Base-by-base conservation (phyloP, 2,888 invertebrate genomes). In the Xylota segnis region DNA sequence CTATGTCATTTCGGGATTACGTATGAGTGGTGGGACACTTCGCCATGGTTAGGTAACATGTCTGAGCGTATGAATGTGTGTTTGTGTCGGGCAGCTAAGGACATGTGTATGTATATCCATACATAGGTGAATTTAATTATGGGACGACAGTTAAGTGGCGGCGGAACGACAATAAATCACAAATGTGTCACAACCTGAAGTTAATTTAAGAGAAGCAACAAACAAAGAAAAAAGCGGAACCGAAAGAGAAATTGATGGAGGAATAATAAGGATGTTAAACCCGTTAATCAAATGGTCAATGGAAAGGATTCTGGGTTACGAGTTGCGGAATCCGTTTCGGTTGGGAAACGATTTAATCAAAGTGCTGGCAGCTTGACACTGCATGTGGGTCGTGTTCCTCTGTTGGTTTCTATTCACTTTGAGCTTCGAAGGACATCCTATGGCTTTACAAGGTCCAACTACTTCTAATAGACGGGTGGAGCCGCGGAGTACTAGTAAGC, bases 171-270 rank as follows among this genome's bases (percentile, higher is more conserved):
- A 72, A 86, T 86, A 86, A 82, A 86, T 86, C 86, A 86, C 59
- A 82, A 82, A 68, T 77, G 59, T 86, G 86, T 86, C 86, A 77
- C 68, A 71, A 81, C 66, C 86, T 82, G 82, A 82, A 86, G 86
- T 82, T 76, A 82, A 86, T 86, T 76, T 86, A 77, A 68, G 72
- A 61, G 65, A 72, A 76, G 56, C 72, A 59, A 37, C 47, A 23
- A 37, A 61, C 50, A 18, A 32, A 6, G 37, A 12, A 65, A 74
- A 37, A 29, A 63, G 7, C 32, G n/a, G n/a, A n/a, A n/a, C n/a
- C n/a, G n/a, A n/a, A n/a, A n/a, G n/a, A n/a, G n/a, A 18, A 50
- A 45, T 72, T 75, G 74, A 71, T 45, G 68, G 34, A 32, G 27
- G 70, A 58, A 75, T 75, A 84, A 79, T 81, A 71, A 59, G 45